Conservation (phyloP, 2,797 vertebrate species). For the Eulemur albifrons region DNA sequence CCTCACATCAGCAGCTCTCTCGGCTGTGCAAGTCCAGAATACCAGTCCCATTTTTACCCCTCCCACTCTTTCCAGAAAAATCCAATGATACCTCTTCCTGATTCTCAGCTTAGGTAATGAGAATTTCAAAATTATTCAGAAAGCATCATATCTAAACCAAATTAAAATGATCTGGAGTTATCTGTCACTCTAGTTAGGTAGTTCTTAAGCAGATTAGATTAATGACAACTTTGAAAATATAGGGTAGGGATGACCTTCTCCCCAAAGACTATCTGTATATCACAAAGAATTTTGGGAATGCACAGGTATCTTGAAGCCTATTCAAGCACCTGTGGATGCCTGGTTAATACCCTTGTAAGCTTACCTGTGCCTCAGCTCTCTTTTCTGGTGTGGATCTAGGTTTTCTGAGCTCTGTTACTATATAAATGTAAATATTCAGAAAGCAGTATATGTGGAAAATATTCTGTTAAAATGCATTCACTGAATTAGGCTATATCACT, state of each 20-base stretch:
- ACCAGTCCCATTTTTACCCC: background rate
- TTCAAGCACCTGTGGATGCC: background rate
- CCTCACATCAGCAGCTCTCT: background rate
- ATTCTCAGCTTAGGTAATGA: background rate
- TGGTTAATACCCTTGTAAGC: background rate
- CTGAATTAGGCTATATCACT: background rate
- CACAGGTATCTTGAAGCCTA: background rate
- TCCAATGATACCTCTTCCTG: background rate
- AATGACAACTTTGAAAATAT: background rate
- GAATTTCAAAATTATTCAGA: background rate
- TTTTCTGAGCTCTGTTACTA: background rate
- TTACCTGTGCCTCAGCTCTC: background rate
- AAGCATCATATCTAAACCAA: background rate
- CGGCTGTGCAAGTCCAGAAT: background rate
- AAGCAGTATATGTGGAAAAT: background rate
- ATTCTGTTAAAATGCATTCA: background rate
- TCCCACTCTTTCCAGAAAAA: background rate
- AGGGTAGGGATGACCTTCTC: background rate
- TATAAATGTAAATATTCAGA: background rate
- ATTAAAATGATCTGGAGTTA: background rate
- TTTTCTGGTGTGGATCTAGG: background rate
- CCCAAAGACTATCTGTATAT: background rate
- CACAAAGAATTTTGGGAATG: background rate
- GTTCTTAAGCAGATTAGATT: background rate
- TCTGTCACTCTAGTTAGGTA: background rate